phyloP scores from a whole-genome alignment of 2,797 vertebrate species.

The Liasis olivaceus region DNA sequence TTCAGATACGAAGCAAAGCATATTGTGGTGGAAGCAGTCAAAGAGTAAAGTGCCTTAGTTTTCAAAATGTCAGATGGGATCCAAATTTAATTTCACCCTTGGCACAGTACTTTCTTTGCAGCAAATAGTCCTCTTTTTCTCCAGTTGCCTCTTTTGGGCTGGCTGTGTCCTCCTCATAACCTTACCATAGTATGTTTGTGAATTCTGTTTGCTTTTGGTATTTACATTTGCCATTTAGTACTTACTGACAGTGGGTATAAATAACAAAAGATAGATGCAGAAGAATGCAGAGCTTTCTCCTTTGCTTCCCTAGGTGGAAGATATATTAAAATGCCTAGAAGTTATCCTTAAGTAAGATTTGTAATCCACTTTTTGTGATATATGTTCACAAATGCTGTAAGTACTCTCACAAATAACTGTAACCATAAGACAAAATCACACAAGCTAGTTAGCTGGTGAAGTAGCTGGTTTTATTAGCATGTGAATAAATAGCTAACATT shows the following conservation, averaged over 20 bases:
- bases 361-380: not conserved
- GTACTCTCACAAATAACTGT: not conserved
- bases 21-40: not conserved
- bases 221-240: not conserved
- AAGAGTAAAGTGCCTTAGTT: not conserved
- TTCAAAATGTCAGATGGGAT: not conserved
- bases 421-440: not conserved
- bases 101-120: not conserved
- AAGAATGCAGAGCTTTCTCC: not conserved
- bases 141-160: not conserved
- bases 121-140: not conserved
- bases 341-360: not conserved
- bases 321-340: not conserved
- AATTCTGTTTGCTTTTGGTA: not conserved
- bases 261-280: not conserved
- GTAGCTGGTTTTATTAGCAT: not conserved
- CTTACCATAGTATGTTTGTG: not conserved
- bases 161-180: not conserved
- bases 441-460: not conserved
- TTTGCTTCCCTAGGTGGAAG: not conserved
- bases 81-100: not conserved
- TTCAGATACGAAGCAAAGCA: not conserved
- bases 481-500: not conserved
- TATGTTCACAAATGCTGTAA: not conserved
- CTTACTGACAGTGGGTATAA: not conserved